These are phyloP conservation scores for Byasa hedistus DNA, from an alignment of 2,888 invertebrate genomes.

Conservation along the genomic window DNA sequence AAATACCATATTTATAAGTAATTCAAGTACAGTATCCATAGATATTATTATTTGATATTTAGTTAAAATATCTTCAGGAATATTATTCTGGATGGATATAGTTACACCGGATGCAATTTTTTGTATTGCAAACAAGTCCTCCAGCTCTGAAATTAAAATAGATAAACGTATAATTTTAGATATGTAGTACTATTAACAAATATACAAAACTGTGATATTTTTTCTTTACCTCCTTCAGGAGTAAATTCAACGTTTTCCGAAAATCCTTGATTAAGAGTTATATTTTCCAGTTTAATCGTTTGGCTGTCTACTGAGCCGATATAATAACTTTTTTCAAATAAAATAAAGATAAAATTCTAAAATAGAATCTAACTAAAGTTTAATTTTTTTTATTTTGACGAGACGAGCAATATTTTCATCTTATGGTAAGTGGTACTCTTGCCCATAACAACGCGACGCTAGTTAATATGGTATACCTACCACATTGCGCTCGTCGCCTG, in stretches of 20 bases:
- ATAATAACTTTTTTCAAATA: conserved; percentile 43
- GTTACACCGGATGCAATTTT: conserved; percentile 32
- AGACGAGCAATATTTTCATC: too few species aligned
- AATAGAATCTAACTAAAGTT: too few species aligned
- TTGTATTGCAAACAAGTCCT: conserved; percentile 35
- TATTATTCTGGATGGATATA: conserved; percentile 33
- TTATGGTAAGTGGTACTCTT: too few species aligned
- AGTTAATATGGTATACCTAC: too few species aligned
- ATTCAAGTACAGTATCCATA: too few species aligned
- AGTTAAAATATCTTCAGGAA: conserved; percentile 39
- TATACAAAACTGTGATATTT: background rate
- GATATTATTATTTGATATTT: conserved; percentile 38
- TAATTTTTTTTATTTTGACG: too few species aligned
- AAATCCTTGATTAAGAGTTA: conserved; percentile 43
- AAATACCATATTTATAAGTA: too few species aligned
- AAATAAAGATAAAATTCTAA: too few species aligned
- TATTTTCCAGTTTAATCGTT: conserved; percentile 36
- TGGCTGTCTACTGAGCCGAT: conserved; percentile 39
- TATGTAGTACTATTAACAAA: too few species aligned
- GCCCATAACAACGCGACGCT: too few species aligned
- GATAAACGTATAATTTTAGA: background rate
- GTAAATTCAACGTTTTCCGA: conserved; percentile 38
- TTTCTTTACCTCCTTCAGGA: conserved; percentile 40
- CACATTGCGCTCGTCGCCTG: too few species aligned
- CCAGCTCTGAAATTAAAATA: conserved; percentile 34